These are phyloP conservation scores for Oscheius onirici DNA, from an alignment of 2,888 invertebrate genomes.

Conservation along the genomic window DNA sequence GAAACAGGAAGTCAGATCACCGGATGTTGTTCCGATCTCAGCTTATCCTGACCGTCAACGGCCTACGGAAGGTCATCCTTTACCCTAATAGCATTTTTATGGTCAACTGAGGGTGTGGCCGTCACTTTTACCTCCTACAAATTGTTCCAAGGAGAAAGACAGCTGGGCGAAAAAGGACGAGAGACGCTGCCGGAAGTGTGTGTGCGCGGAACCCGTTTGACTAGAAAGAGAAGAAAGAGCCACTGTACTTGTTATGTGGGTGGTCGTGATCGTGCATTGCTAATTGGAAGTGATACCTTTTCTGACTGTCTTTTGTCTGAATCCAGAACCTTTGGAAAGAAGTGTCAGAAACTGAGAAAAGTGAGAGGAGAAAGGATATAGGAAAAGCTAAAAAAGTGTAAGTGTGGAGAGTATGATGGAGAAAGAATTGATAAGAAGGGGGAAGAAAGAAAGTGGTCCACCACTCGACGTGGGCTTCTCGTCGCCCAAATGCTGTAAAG, in stretches of 20 bases:
- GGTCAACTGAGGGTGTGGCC: slow-evolving; percentile 9
- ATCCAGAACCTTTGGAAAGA: too few relatives aligned
- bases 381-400: too few relatives aligned
- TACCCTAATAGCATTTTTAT: not conserved
- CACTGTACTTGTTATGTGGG: slow-evolving; percentile 14
- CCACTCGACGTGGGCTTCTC: not conserved
- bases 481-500: slow-evolving; percentile 7
- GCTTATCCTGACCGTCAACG: not conserved
- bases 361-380: not conserved
- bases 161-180: not conserved
- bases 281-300: not conserved
- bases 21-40: not conserved
- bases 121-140: not conserved
- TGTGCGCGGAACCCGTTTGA: slow-evolving; percentile 18
- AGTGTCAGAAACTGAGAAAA: not conserved
- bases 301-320: too few relatives aligned
- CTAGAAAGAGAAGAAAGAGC: slow-evolving; percentile 6
- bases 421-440: not conserved
- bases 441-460: not conserved
- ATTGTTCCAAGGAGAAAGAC: slow-evolving; percentile 9
- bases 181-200: slow-evolving; percentile 9
- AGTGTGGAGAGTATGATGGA: not conserved
- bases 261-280: not conserved
- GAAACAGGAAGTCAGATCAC: not conserved
- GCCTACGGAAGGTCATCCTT: not conserved